A percentile compares a stretch with the other conserved stretches of the same genome.
phyloP scores from a whole-genome alignment of 2,113 vertebrate genomes.

The Platysteira castanea region DNA sequence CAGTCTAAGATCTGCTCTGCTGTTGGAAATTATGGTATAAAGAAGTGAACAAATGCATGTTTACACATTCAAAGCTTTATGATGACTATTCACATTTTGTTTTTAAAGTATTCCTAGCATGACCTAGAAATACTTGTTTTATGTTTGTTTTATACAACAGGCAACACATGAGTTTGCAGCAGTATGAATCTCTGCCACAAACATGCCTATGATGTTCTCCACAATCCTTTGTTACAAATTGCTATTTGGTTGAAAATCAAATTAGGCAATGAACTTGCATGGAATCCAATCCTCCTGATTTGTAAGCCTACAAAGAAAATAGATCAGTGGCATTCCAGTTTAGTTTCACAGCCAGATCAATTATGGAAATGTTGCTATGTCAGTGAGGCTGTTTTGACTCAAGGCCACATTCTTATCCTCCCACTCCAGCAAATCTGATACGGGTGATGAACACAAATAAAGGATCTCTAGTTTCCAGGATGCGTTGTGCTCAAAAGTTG shows the following conservation, averaged over 20 bases:
- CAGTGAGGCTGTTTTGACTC: slow-evolving; percentile 2
- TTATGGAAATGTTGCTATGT: neutral
- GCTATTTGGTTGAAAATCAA: neutral
- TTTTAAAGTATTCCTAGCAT: neutral
- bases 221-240: neutral
- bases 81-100: neutral
- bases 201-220: neutral
- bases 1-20: neutral
- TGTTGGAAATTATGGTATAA: neutral
- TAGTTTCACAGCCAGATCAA: neutral
- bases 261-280: neutral
- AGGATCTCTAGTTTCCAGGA: neutral
- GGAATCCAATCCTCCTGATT: neutral
- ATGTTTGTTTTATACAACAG: neutral
- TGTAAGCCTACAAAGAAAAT: neutral
- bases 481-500: neutral
- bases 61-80: neutral
- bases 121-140: neutral
- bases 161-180: neutral
- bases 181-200: neutral
- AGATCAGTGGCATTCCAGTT: neutral
- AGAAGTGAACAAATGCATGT: neutral
- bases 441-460: neutral
- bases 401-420: neutral
- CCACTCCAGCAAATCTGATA: neutral